Conservation (phyloP, 1,140 invertebrate genomes). For the Pogonognathellus flavescens region DNA sequence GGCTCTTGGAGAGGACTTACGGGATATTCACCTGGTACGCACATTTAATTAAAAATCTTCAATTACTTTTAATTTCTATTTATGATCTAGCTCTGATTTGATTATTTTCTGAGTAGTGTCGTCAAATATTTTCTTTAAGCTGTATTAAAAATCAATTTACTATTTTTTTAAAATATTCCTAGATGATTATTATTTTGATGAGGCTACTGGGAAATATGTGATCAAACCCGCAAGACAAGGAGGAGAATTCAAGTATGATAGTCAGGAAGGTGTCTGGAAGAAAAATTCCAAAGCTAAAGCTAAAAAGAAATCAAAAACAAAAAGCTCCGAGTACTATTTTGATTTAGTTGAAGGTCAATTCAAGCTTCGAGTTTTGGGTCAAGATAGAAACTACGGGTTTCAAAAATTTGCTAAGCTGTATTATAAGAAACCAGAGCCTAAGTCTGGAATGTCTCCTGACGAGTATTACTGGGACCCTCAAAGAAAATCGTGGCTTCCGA, state of each 20-base stretch:
- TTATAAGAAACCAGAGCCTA: not conserved
- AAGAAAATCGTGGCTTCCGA: slow-evolving; percentile 29
- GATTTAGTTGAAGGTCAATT: not conserved
- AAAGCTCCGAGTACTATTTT: slow-evolving; percentile 5
- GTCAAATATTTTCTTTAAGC: no score
- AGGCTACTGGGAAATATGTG: not conserved
- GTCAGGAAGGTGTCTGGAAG: not conserved
- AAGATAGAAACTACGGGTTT: not conserved
- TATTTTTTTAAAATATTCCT: not conserved
- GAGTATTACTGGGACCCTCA: slow-evolving; percentile 45
- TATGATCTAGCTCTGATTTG: no score
- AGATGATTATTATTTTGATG: slow-evolving; percentile 53
- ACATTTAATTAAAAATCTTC: not conserved
- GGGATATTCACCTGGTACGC: slow-evolving; percentile 5
- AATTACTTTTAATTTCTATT: not conserved
- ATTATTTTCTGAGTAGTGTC: no score
- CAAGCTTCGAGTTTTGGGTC: not conserved
- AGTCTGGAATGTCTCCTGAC: slow-evolving; percentile 40
- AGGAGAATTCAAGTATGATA: not conserved
- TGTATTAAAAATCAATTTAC: no score
- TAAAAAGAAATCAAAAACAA: not conserved
- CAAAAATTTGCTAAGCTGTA: slow-evolving; percentile 44
- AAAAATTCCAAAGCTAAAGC: not conserved
- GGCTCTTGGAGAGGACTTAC: slow-evolving; percentile 38
- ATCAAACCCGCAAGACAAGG: slow-evolving; percentile 13